Conservation (phyloP, 2,113 vertebrate species). For the Pandion haliaetus region DNA sequence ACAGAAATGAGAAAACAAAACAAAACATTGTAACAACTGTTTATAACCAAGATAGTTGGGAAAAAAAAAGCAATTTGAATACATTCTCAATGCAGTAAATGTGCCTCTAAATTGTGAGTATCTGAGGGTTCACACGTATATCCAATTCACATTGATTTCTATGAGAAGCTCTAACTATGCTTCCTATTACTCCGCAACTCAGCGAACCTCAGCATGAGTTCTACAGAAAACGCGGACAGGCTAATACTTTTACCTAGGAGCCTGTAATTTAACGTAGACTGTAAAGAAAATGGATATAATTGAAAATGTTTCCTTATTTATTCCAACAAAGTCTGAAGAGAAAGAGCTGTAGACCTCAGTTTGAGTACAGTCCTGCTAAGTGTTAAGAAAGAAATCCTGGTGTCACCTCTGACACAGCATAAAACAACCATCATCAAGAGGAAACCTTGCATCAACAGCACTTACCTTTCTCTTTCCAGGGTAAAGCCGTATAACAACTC, state of each 20-base stretch:
- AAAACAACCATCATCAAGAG: not conserved
- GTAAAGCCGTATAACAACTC: not conserved
- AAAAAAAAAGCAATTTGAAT: not conserved
- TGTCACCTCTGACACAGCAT: not conserved
- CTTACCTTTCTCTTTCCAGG: not conserved
- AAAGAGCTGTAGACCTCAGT: not conserved
- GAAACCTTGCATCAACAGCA: not conserved
- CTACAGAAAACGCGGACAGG: not conserved
- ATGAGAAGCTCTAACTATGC: not conserved
- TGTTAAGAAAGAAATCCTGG: not conserved
- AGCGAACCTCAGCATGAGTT: not conserved
- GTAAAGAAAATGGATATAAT: not conserved
- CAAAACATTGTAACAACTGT: not conserved
- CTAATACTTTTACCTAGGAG: not conserved
- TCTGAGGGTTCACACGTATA: not conserved
- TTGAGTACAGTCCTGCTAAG: not conserved
- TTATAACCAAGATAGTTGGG: not conserved
- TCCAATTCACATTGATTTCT: not conserved
- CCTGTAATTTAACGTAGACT: not conserved
- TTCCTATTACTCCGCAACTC: not conserved
- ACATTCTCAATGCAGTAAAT: not conserved
- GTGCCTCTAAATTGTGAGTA: not conserved
- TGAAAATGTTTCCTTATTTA: not conserved
- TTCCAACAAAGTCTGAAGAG: not conserved
- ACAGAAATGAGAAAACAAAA: not conserved